These are phyloP conservation scores for Drosophila takahashii DNA, from an alignment of 1,140 invertebrate genomes.

Conservation along the genomic window DNA sequence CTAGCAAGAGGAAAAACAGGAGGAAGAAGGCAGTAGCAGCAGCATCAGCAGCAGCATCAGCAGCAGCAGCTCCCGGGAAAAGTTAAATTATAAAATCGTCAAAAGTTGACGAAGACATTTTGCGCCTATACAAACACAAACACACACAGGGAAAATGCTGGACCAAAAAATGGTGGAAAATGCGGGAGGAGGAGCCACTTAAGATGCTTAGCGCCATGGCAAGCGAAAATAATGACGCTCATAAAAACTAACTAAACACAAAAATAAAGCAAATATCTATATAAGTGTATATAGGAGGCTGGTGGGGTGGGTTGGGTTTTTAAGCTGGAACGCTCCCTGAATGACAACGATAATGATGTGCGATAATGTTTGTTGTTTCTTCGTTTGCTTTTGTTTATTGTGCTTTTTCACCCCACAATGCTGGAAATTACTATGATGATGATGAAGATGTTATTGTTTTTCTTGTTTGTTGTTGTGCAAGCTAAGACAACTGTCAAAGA, in stretches of 20 bases:
- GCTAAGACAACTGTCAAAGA: constrained; percentile 59
- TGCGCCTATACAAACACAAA: constrained; percentile 76
- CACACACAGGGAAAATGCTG: constrained; percentile 12
- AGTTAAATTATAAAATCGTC: constrained; percentile 79
- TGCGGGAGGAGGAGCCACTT: constrained; percentile 48
- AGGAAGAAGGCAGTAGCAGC: neutral
- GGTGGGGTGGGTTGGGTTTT: constrained; percentile 28
- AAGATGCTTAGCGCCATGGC: constrained; percentile 81
- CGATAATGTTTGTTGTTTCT: constrained; percentile 72
- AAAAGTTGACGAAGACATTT: constrained; percentile 65
- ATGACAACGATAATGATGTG: constrained; percentile 83
- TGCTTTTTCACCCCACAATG: constrained; percentile 47
- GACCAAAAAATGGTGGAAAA: constrained; percentile 16
- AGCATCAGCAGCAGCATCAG: constrained; percentile 5
- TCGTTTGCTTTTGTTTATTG: constrained; percentile 76
- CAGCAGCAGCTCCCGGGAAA: constrained; percentile 30
- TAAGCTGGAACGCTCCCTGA: constrained; percentile 65
- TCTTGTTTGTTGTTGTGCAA: constrained; percentile 23
- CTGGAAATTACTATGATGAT: constrained; percentile 40
- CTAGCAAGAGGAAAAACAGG: constrained; percentile 47
- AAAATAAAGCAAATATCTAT: constrained; percentile 68
- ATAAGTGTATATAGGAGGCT: constrained; percentile 16
- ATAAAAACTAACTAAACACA: constrained; percentile 83
- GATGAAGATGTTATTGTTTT: constrained; percentile 47
- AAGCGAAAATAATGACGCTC: constrained; percentile 83